Evolutionary conservation across 2,888 invertebrate genomes (phyloP).

Genomic region (Rhagonycha fulva): DNA sequence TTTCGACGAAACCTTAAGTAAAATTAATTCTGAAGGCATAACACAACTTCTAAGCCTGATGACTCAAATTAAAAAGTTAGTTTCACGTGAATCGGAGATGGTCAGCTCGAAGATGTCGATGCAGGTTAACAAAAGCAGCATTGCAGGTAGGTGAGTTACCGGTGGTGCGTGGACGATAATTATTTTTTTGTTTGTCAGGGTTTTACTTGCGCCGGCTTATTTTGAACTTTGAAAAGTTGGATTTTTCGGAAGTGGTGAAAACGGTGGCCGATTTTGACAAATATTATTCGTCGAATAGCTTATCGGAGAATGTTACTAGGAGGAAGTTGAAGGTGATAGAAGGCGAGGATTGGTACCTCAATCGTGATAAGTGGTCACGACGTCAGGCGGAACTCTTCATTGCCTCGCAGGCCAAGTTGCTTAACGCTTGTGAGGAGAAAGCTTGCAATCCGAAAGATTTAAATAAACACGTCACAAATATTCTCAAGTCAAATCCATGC

Average conservation of each 20-base stretch:
- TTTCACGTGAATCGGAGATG: conserved; percentile 30
- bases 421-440: conserved; percentile 80
- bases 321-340: conserved; percentile 47
- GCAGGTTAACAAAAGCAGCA: conserved; percentile 66
- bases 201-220: conserved; percentile 81
- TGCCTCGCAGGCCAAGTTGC: conserved; percentile 80
- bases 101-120: conserved; percentile 14
- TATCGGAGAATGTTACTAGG: conserved; percentile 43
- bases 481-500: conserved; percentile 77
- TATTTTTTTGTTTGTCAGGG: conserved; percentile 61
- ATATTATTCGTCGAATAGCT: conserved; percentile 59
- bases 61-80: conserved; percentile 38
- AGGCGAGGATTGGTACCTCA: conserved; percentile 47
- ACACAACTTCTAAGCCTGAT: conserved; percentile 48
- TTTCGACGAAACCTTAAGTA: conserved; percentile 63
- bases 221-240: conserved; percentile 79
- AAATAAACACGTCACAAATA: conserved; percentile 73
- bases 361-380: conserved; percentile 77
- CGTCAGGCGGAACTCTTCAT: conserved; percentile 89
- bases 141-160: conserved; percentile 61
- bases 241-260: conserved; percentile 80
- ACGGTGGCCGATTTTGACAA: conserved; percentile 72
- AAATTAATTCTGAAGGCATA: conserved; percentile 62
- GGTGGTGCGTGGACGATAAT: neutral
- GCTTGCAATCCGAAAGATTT: conserved; percentile 78